Base-by-base conservation (phyloP, 2,888 invertebrate genomes). In the Zelleria hepariella region DNA sequence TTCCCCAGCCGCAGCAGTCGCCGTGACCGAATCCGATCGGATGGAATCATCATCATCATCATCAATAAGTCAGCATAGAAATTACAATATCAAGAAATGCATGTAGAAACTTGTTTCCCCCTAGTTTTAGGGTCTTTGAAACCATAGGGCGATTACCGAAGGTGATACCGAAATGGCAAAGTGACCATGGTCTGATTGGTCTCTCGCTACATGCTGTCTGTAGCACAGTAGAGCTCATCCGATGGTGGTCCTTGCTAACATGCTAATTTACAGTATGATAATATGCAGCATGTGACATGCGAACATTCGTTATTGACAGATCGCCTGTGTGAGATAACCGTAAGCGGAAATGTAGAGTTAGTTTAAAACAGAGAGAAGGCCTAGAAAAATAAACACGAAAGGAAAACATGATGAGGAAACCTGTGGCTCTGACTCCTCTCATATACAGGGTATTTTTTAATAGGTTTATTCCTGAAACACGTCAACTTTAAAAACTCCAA, bases 181-280 rank as follows among this genome's bases (percentile, higher is more conserved):
- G 10, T 15, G 32, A 42, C 32, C 15, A 15, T 3, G 32, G 15
- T 15, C 32, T 15, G 15, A 42, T 42, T n/a, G 32, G 15, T 42
- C 32, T 42, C 2, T 4, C 10, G 32, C 15, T 42, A 15, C 10
- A 15, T 42, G 15, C 15, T 15, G 15, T 42, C 15, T 42, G 15
- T 42, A 42, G 32, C 15, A 42, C 10, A 42, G 15, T 2, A 2
- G 2, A 4, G 32, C 15, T 42, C 32, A 2, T 42, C 15, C 10
- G 2, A 5, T 10, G 15, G 15, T 42, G 32, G 32, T 15, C 10
- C 32, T 42, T 10, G n/a, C n/a, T 5, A 7, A 1, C 49, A 20
- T 20, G 49, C 49, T 49, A 49, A 49, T 49, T 8, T 18, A 49
- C 20, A 49, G n/a, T 49, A 32, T 69, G 68, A 70, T 72, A 74